Percentiles rank a stretch among this genome's conserved stretches.
phyloP scores from a whole-genome alignment of 2,888 invertebrate species.

The Caenorhabditis angaria region DNA sequence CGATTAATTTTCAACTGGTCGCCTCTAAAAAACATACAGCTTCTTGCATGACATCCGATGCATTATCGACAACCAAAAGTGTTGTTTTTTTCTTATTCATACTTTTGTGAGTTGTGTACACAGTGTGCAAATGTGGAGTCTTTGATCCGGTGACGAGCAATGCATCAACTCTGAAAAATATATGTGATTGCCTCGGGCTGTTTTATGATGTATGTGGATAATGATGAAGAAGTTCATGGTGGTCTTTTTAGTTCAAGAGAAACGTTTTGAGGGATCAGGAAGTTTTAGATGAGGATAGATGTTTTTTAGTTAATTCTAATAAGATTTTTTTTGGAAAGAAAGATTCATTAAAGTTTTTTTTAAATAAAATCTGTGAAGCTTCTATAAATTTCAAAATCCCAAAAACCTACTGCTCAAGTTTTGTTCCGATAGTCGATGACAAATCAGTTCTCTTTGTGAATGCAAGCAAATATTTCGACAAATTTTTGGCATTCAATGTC shows the following conservation, averaged over 20 bases:
- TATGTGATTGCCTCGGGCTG: background rate
- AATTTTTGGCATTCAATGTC: constrained; percentile 68
- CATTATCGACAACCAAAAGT: constrained; percentile 84
- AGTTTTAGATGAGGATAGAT: too few relatives aligned
- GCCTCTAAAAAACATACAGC: constrained; percentile 77
- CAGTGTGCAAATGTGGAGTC: constrained; percentile 83
- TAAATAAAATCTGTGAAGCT: too few relatives aligned
- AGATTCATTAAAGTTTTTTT: too few relatives aligned
- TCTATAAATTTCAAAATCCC: too few relatives aligned
- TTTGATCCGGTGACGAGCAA: constrained; percentile 84
- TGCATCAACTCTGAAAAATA: constrained; percentile 77
- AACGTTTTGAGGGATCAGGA: too few relatives aligned
- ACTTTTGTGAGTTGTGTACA: constrained; percentile 81
- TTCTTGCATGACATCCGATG: constrained; percentile 87
- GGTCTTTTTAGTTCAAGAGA: too few relatives aligned
- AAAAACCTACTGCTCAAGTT: constrained; percentile 66
- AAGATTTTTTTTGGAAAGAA: too few relatives aligned
- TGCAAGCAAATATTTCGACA: constrained; percentile 64
- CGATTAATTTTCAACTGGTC: background rate
- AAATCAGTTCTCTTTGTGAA: constrained; percentile 70
- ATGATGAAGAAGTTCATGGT: too few relatives aligned
- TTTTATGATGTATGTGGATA: background rate
- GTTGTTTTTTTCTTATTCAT: constrained; percentile 85
- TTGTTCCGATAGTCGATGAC: constrained; percentile 64
- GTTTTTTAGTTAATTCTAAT: too few relatives aligned